These are phyloP conservation scores for Stictocephala bisonia DNA, from an alignment of 2,888 invertebrate genomes.

Conservation along the genomic window DNA sequence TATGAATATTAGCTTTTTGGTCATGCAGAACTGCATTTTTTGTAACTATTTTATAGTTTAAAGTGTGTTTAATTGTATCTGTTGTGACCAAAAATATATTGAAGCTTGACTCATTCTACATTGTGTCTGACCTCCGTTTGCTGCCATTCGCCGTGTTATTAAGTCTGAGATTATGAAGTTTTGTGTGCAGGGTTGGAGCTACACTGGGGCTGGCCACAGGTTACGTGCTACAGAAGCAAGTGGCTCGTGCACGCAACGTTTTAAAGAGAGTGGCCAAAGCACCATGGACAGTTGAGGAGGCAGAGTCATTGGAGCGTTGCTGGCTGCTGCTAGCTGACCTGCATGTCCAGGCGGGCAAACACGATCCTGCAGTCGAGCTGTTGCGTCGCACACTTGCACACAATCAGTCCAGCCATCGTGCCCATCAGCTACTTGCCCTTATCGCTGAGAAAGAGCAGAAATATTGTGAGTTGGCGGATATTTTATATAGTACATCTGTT, in stretches of 20 bases:
- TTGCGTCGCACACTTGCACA: slow-evolving; percentile 81
- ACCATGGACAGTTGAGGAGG: slow-evolving; percentile 94
- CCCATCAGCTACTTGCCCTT: slow-evolving; percentile 88
- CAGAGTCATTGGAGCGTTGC: slow-evolving; percentile 94
- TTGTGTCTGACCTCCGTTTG: no score
- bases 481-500: not conserved
- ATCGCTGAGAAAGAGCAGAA: slow-evolving; percentile 93
- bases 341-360: slow-evolving; percentile 84
- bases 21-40: no score
- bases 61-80: no score
- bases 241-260: slow-evolving; percentile 91
- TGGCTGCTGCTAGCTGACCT: slow-evolving; percentile 96
- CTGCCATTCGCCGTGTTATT: no score
- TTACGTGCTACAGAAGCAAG: slow-evolving; percentile 80
- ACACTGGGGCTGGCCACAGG: slow-evolving; percentile 58
- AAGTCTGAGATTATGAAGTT: no score
- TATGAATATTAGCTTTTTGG: no score
- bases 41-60: no score
- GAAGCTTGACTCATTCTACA: no score
- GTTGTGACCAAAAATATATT: no score
- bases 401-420: slow-evolving; percentile 89
- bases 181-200: slow-evolving; percentile 56
- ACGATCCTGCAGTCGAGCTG: slow-evolving; percentile 87
- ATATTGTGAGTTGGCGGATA: slow-evolving; percentile 69
- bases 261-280: slow-evolving; percentile 88